phyloP scores from a whole-genome alignment of 1,140 invertebrate genomes.

The Danaus melanippus region DNA sequence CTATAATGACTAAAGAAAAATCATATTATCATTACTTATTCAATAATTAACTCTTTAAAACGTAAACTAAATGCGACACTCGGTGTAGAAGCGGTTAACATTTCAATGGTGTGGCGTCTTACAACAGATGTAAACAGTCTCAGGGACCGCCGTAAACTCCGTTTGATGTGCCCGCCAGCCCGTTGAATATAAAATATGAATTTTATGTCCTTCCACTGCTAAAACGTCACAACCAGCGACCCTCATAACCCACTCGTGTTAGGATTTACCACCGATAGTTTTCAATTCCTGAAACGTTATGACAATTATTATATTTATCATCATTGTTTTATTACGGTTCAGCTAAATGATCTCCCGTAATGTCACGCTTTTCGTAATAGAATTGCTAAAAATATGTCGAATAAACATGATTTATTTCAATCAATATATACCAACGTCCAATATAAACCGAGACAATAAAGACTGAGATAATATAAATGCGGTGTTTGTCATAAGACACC shows the following conservation, averaged over 20 bases:
- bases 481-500: slow-evolving; percentile 39
- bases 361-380: no score
- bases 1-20: no score
- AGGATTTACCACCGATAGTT: slow-evolving; percentile 11
- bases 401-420: not conserved
- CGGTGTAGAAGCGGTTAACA: slow-evolving; percentile 59
- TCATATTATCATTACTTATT: no score
- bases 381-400: no score
- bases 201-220: slow-evolving; percentile 59
- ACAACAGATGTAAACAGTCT: slow-evolving; percentile 70
- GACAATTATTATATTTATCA: no score
- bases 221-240: slow-evolving; percentile 56
- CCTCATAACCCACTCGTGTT: slow-evolving; percentile 39
- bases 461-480: slow-evolving; percentile 38
- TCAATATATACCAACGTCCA: slow-evolving; percentile 15
- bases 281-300: not conserved
- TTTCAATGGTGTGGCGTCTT: slow-evolving; percentile 52
- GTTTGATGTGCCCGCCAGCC: slow-evolving; percentile 62
- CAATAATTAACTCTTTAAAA: not conserved
- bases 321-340: no score
- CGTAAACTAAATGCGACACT: slow-evolving; percentile 28
- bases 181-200: slow-evolving; percentile 61
- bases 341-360: no score
- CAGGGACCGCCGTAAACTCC: slow-evolving; percentile 60
- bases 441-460: slow-evolving; percentile 21